These are phyloP conservation scores for Pristionchus japonicus DNA, from an alignment of 2,888 invertebrate species.

Conservation along the genomic window DNA sequence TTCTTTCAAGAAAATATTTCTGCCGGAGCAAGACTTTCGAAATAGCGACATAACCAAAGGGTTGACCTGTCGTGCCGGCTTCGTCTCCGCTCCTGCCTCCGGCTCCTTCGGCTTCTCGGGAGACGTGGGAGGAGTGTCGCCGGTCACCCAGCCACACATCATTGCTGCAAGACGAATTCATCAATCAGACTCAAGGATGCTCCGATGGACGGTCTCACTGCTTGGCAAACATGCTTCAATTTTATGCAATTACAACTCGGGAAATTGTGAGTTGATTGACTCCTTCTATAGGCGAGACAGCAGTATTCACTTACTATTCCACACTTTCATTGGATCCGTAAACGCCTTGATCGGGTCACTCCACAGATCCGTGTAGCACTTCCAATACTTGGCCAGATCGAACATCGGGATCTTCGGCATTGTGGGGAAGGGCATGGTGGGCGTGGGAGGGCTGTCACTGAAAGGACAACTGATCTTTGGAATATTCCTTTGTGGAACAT, in stretches of 20 bases:
- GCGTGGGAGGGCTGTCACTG: neutral
- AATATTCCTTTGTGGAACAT: too few species aligned
- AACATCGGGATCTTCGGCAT: conserved; percentile 1
- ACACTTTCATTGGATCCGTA: neutral
- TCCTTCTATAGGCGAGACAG: neutral
- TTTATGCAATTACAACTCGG: neutral
- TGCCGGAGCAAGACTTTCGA: neutral
- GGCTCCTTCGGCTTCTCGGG: neutral
- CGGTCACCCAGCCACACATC: conserved; percentile 5
- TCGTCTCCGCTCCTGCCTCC: neutral
- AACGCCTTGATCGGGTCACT: neutral
- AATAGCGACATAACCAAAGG: too few species aligned
- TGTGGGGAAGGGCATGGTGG: neutral
- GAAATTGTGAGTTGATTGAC: neutral
- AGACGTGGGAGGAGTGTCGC: neutral
- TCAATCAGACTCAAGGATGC: neutral
- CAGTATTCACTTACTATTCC: conserved; percentile 1
- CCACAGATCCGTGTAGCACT: neutral
- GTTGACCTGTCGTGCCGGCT: neutral
- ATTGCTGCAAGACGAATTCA: neutral
- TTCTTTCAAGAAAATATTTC: too few species aligned
- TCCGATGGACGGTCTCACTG: neutral
- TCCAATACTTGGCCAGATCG: conserved; percentile 14
- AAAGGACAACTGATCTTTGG: too few species aligned
- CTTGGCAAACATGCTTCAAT: neutral